Percentiles rank a stretch among this genome's conserved stretches.
phyloP scores from a whole-genome alignment of 1,140 invertebrate species.

The Drosophila insularis region DNA sequence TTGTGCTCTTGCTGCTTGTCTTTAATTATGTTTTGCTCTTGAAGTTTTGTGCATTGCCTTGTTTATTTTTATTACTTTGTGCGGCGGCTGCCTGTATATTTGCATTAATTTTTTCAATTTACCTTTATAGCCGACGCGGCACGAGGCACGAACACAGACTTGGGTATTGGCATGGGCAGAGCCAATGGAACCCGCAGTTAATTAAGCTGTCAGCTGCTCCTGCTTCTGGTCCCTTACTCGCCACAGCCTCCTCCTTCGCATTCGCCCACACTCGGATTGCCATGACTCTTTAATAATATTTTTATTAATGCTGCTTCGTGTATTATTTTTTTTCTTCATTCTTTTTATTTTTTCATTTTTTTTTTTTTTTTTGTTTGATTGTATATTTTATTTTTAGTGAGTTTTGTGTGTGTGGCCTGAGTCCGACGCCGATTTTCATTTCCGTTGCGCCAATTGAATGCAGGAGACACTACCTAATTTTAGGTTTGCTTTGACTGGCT shows the following conservation, averaged over 20 bases:
- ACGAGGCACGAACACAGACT: constrained; percentile 5
- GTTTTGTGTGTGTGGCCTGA: constrained; percentile 28
- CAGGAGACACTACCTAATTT: constrained; percentile 41
- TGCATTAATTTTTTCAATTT: constrained; percentile 77
- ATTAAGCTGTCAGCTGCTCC: constrained; percentile 59
- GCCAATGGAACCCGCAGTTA: constrained; percentile 42
- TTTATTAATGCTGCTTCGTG: constrained; percentile 18
- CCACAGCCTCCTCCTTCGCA: neutral
- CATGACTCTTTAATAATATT: constrained; percentile 49
- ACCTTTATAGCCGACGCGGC: constrained; percentile 60
- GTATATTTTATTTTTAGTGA: neutral
- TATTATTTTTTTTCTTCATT: neutral
- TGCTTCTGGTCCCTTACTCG: neutral
- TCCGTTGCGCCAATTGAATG: constrained; percentile 52
- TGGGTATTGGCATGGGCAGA: neutral
- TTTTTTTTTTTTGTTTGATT: neutral
- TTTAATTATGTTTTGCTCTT: constrained; percentile 70
- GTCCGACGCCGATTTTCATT: constrained; percentile 51
- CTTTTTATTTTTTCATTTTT: neutral
- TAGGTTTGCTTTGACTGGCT: neutral
- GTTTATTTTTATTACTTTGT: constrained; percentile 75
- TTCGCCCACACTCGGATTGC: neutral
- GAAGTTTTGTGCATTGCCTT: constrained; percentile 74
- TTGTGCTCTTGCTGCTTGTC: constrained; percentile 39
- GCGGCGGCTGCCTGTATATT: constrained; percentile 57